Evolutionary conservation across 2,113 vertebrate species (phyloP), one percentile per base, ranked within the genome.

Genomic region (Lycaon pictus): DNA sequence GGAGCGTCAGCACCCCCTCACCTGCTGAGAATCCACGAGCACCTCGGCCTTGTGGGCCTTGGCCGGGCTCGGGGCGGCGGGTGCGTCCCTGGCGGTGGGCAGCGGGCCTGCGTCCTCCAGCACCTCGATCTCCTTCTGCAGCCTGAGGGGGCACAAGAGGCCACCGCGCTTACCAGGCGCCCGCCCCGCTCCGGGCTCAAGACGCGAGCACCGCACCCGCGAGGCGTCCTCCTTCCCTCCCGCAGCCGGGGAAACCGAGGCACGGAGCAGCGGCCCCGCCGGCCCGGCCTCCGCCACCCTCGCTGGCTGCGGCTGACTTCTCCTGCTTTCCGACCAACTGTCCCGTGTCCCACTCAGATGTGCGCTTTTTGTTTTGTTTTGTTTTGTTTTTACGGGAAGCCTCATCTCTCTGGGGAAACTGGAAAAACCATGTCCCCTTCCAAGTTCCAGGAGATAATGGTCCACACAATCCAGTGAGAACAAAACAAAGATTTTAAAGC

Each of bases 91-190:
- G 2, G 25, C 0, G 7, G 98, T 98, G 1, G 98, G 97, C 0
- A 83, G 98, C 0, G 98, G 98, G 20, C 97, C 97, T n/a, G 99
- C 97, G 0, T 98, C 99, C 97, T 99, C 99, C 97, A 99, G 97
- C 0, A 62, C 96, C 27, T 99, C 98, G 32, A 99, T 98, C 95
- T 99, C 99, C 97, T 98, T 98, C 97, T 99, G 99, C 97, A 99
- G 96, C 98, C 99, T 99, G 98, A 29, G 7, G 87, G 56, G 79
- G 43, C 1, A 1, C 32, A n/a, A 13, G 22, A 15, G 62, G 15
- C 11, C 6, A 32, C 19, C 2, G 7, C 29, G 15, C 9, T 29
- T 2, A 9, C 2, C 3, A 5, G 81, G 10, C 1, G 5, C 23
- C 5, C 0, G 27, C 6, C 2, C 48, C 0, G 3, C 3, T 9